Percentiles rank a stretch among this genome's conserved stretches.
Conservation (phyloP, 1,140 invertebrate species). For the Sitophilus oryzae region DNA sequence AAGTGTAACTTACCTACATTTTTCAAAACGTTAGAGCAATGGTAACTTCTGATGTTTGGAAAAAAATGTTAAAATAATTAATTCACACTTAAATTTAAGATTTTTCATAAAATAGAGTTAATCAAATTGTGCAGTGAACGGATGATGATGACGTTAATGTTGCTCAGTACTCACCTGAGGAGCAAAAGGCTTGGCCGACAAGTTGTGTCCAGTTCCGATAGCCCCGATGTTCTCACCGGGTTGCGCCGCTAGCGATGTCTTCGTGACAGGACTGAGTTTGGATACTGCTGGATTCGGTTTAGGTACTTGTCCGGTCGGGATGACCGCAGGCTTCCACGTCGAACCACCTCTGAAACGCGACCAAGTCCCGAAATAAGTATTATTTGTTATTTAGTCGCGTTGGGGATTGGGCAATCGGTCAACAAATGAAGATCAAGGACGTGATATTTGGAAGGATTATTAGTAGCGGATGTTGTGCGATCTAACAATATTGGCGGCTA, state of each 20-base stretch:
- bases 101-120: too few relatives aligned
- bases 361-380: conserved; percentile 21
- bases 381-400: conserved; percentile 9
- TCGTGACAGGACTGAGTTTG: conserved; percentile 68
- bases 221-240: conserved; percentile 57
- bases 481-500: too few relatives aligned
- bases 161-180: conserved; percentile 32
- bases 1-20: too few relatives aligned
- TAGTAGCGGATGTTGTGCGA: neutral
- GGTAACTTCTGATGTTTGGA: too few relatives aligned
- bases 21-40: too few relatives aligned
- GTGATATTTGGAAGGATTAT: neutral
- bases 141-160: neutral
- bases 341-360: conserved; percentile 59
- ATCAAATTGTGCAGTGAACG: neutral
- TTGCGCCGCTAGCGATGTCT: conserved; percentile 77
- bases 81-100: too few relatives aligned
- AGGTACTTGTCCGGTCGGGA: conserved; percentile 58
- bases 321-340: conserved; percentile 74
- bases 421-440: conserved; percentile 30
- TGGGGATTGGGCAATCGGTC: conserved; percentile 25
- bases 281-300: conserved; percentile 54
- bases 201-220: conserved; percentile 83
- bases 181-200: conserved; percentile 73
- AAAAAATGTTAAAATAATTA: too few relatives aligned